Evolutionary conservation across 2,113 vertebrate genomes (phyloP), one percentile per base, ranked within the genome.

Genomic region (Megaceryle torquata): DNA sequence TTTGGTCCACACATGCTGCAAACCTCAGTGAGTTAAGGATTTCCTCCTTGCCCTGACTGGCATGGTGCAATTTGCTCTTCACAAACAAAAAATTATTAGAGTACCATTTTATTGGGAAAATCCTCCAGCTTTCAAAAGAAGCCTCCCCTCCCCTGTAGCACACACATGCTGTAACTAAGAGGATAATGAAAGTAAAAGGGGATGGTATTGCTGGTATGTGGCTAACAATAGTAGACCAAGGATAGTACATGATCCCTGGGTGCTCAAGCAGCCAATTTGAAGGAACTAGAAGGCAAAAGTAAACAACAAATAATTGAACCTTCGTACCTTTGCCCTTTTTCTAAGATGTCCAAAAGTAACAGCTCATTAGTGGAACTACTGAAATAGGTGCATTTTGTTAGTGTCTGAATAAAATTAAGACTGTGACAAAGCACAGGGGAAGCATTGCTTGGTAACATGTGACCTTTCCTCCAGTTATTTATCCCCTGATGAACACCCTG

Each of bases 251-350:
- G 86, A 53, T 81, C 56, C 86, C 37, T 83, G 33, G 95, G 84
- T 91, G 94, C 83, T 91, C 93, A 96, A 96, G 97, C 98, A 97
- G 97, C 96, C 97, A 97, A 87, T 84, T 94, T 90, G 91, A 93
- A 94, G 97, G 96, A 97, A 97, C 97, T 82, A 88, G 94, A 96
- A 97, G 95, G 91, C 74, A 86, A 94, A 97, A 97, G 46, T 89
- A 96, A 97, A 97, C 97, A 89, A 94, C 97, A 97, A 96, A 96
- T 97, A 96, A 97, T 90, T 92, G 97, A 96, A 98, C 97, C 98
- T 98, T 98, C 98, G 98, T 98, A 98, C 98, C 97, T 98, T 98
- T 98, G 97, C 97, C 89, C 94, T 95, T 85, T 85, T 96, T 93
- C 94, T 89, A 67, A 91, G 83, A 83, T 96, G 95, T 87, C 86